Evolutionary conservation across 2,113 vertebrate genomes (phyloP).

Genomic region (Acrocephalus arundinaceus): DNA sequence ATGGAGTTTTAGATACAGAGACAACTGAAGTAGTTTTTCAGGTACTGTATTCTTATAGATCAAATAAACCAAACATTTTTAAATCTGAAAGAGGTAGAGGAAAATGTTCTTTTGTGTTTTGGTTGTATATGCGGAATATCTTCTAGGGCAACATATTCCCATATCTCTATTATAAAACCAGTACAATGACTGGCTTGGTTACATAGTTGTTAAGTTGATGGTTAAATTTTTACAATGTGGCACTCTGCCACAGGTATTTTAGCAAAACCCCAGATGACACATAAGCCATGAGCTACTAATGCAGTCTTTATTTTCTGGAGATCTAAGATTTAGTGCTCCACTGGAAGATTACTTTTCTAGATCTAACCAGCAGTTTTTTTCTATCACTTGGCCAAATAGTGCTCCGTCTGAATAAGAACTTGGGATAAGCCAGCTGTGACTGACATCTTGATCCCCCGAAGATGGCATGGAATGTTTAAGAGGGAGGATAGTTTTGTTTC

Average conservation of each 20-base stretch:
- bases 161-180: neutral
- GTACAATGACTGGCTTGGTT: neutral
- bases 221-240: neutral
- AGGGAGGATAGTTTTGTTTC: neutral
- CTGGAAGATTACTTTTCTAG: neutral
- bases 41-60: neutral
- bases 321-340: neutral
- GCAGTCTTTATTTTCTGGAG: neutral
- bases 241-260: neutral
- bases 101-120: neutral
- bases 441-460: neutral
- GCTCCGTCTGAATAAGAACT: neutral
- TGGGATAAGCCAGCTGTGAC: neutral
- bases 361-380: neutral
- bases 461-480: neutral
- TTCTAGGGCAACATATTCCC: neutral
- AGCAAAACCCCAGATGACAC: neutral
- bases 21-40: neutral
- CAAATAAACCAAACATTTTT: conserved; percentile 23
- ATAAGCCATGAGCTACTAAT: neutral
- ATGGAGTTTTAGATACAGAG: neutral
- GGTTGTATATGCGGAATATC: neutral
- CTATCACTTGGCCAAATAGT: neutral
- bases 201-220: neutral
- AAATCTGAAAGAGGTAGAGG: neutral